phyloP scores from a whole-genome alignment of 2,113 vertebrate genomes.

The Stictonetta naevosa region DNA sequence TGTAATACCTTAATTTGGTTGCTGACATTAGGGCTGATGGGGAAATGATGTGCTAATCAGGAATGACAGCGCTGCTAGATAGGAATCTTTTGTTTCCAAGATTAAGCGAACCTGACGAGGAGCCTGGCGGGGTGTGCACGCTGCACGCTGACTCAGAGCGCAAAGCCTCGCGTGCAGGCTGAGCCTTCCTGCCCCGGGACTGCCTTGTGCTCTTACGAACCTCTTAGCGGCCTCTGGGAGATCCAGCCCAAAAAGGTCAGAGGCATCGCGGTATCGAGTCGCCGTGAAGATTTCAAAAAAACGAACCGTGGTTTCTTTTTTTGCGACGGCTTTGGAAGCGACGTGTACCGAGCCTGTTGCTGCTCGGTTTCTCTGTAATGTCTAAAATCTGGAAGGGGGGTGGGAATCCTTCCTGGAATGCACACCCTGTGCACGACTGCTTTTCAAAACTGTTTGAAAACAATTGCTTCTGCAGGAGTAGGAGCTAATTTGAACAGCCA shows the following conservation, averaged over 20 bases:
- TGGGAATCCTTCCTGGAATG: conserved; percentile 47
- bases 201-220: neutral
- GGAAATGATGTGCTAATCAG: conserved; percentile 26
- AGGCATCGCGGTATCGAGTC: neutral
- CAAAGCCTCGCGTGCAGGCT: neutral
- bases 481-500: conserved; percentile 36
- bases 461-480: conserved; percentile 43
- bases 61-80: conserved; percentile 23
- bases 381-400: neutral
- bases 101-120: neutral
- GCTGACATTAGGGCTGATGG: conserved; percentile 58
- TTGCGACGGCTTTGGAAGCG: neutral
- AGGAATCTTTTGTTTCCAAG: conserved; percentile 39
- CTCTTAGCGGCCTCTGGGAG: accelerated
- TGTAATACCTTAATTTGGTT: conserved; percentile 63
- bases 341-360: neutral
- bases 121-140: neutral
- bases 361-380: neutral
- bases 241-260: neutral
- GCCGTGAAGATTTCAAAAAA: neutral
- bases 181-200: neutral
- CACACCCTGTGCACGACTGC: neutral
- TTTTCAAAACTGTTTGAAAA: conserved; percentile 46
- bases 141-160: neutral
- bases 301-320: neutral